These are phyloP conservation scores for Atherix ibis DNA, from an alignment of 2,888 invertebrate genomes.

Conservation along the genomic window DNA sequence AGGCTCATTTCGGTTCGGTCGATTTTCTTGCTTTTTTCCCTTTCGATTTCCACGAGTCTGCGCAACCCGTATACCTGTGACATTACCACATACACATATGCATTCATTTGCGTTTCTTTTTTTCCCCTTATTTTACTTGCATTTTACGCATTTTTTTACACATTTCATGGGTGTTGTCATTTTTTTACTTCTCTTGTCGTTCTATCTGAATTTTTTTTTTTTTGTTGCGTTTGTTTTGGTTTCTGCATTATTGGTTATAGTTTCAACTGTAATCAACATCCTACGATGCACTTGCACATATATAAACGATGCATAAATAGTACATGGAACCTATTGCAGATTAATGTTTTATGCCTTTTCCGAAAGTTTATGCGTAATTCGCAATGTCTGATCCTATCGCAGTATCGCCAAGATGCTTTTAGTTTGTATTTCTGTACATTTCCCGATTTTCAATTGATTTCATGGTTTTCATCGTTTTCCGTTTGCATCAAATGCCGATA, in stretches of 20 bases:
- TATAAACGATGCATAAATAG: too few species aligned
- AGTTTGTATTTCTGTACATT: too few species aligned
- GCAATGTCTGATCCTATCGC: conserved; percentile 8
- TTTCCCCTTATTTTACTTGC: conserved; percentile 1
- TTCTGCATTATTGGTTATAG: conserved; percentile 5
- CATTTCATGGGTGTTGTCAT: conserved; percentile 1
- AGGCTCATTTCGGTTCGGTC: too few species aligned
- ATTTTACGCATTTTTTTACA: conserved; percentile 6
- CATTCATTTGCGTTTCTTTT: conserved; percentile 4
- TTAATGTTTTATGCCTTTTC: conserved; percentile 11
- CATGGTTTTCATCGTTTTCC: too few species aligned
- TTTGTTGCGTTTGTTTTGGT: conserved; percentile 5
- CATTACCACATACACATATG: conserved; percentile 6
- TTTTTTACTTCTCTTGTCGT: conserved; percentile 11
- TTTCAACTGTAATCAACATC: conserved; percentile 7
- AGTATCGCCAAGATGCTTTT: too few species aligned
- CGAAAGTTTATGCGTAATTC: conserved; percentile 12
- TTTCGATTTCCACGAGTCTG: too few species aligned
- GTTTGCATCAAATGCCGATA: too few species aligned
- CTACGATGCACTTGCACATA: too few species aligned
- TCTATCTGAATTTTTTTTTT: conserved; percentile 9
- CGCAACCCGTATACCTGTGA: conserved; percentile 4
- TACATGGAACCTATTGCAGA: conserved; percentile 6
- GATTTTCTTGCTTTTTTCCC: too few species aligned
- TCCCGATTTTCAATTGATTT: too few species aligned